These are phyloP conservation scores for Cephus spinipes DNA, from an alignment of 2,888 invertebrate species.

Conservation along the genomic window DNA sequence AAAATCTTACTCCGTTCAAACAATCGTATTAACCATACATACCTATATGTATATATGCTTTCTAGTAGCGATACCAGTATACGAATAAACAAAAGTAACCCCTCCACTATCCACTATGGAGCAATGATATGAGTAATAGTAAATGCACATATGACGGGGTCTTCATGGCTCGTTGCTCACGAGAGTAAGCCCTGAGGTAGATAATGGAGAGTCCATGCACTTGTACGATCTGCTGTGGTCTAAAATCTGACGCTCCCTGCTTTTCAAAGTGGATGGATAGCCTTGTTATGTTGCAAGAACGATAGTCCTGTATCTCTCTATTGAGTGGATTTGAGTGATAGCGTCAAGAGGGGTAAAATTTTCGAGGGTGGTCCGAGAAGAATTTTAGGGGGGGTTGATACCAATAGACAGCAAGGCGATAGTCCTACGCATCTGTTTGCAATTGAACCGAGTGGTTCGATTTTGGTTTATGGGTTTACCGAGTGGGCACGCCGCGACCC, in stretches of 20 bases:
- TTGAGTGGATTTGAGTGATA: slow-evolving; percentile 58
- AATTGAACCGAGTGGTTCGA: slow-evolving; percentile 60
- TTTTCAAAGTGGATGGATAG: slow-evolving; percentile 43
- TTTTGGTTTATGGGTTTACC: slow-evolving; percentile 47
- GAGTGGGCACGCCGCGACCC: slow-evolving; percentile 2
- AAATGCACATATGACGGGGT: slow-evolving; percentile 58
- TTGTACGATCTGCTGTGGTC: slow-evolving; percentile 56
- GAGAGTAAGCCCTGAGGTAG: slow-evolving; percentile 38
- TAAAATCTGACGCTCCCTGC: slow-evolving; percentile 56
- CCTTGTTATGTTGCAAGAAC: not conserved
- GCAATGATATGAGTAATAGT: slow-evolving; percentile 38
- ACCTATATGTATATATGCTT: not conserved
- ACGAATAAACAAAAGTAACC: not conserved
- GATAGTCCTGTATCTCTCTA: slow-evolving; percentile 37
- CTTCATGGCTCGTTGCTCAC: slow-evolving; percentile 60
- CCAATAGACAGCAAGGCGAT: slow-evolving; percentile 27
- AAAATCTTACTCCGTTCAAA: not conserved
- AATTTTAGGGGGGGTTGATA: not conserved
- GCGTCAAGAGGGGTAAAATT: slow-evolving; percentile 31
- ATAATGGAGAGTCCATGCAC: slow-evolving; percentile 48
- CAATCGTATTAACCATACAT: not conserved
- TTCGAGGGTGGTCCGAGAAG: not conserved
- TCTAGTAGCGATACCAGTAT: not conserved
- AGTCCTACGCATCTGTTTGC: slow-evolving; percentile 59
- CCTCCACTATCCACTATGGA: not conserved